Evolutionary conservation across 2,113 vertebrate genomes (phyloP), one percentile per base, ranked within the genome.

Genomic region (Pholis gunnellus): DNA sequence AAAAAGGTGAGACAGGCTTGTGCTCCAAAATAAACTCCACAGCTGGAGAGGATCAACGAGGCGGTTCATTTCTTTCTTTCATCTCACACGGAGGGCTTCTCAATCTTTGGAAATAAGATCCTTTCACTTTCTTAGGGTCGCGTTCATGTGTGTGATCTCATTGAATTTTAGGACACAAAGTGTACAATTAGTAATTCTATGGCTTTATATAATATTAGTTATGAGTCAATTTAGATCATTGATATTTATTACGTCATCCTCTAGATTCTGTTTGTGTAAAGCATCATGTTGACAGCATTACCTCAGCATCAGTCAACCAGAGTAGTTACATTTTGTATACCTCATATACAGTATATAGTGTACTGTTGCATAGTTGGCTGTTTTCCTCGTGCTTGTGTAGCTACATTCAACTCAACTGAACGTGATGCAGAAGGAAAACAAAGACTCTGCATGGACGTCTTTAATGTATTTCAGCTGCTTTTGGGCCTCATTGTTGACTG

Each of bases 1-100:
- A 29, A 76, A 90, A 91, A 94, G 92, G 92, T 92, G 92, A 84
- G 86, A 91, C 42, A 10, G 40, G 68, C 52, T 78, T 40, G 17
- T 66, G 73, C 81, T 89, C 85, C 31, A 75, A 91, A 94, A 93
- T 93, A 93, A 90, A 89, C 84, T 79, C 29, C 60, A 72, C 91
- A 91, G 85, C 91, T 88, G 88, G 85, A 79, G 66, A 46, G 1
- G 50, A 72, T 9, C 8, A 8, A 22, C 46, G 4, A 64, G 52
- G 15, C 0, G 10, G 42, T 54, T 8, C 9, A 7, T 22, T 46
- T 56, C 63, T 78, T 74, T 77, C 34, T 82, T 67, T 68, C 29
- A 14, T n/a, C 50, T 73, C 9, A 65, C 8, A 13, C 59, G 11
- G 34, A n/a, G 1, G 5, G 18, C 9, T 54, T 52, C 6, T 14